Base-by-base conservation (phyloP, 2,113 vertebrate species). In the Odocoileus virginianus region DNA sequence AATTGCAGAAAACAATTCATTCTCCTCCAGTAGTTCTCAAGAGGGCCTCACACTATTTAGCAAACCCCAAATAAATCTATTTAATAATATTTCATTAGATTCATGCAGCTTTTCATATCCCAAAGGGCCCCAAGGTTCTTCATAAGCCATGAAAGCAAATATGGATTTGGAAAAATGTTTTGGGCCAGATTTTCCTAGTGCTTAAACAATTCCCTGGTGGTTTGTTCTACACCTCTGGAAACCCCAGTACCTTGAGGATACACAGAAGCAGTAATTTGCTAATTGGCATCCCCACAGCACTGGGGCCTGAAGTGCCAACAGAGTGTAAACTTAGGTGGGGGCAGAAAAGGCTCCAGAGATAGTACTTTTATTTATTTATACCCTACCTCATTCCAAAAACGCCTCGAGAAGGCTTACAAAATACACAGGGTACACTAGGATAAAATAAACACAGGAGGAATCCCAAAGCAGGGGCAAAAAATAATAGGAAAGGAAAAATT, bases 71-170 rank as follows among this genome's bases (percentile, higher is more conserved):
- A 97, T 91, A 97, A 97, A 97, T 97, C 97, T 96, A 91, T 83
- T 96, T 97, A 97, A 97, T 94, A 98, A 94, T 96, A 92, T 96
- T 97, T 97, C 74, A 60, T 97, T 91, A 97, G 97, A 96, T 94
- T 89, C 97, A 64, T 50, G 85, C 96, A 61, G 97, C 58, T 93
- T 97, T 81, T 94, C 91, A 91, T 61, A 95, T 95, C 96, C 96
- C 98, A 92, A 33, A 98, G 94, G 95, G 76, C 94, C 94, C 97
- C 6, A 40, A 94, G 95, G 90, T 95, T 52, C 87, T 97, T 95
- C 97, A 81, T 91, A 95, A 97, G 88, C 94, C 92, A 88, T 86
- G 94, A 78, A 58, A 91, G 87, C 96, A 95, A 98, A 97, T 94
- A 93, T 45, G 92, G 95, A 94, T 96, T 85, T 95, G 94, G 92